Conservation (phyloP, 2,888 invertebrate genomes). For the Meloe dianella region DNA sequence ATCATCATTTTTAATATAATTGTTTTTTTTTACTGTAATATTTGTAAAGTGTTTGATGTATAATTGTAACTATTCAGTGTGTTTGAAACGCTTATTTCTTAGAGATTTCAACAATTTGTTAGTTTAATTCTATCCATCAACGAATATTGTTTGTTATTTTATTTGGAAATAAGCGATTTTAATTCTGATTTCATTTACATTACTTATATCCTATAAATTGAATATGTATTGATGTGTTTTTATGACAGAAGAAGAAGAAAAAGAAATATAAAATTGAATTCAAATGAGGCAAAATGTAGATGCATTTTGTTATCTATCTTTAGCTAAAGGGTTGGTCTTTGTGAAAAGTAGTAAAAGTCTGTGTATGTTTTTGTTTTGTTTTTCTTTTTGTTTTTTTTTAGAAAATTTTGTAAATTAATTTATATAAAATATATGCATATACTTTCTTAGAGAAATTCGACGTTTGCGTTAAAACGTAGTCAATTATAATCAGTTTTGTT, state of each 20-base stretch:
- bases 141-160: constrained; percentile 17
- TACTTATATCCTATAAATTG: constrained; percentile 28
- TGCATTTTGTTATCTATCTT: constrained; percentile 32
- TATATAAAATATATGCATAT: constrained; percentile 35
- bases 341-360: constrained; percentile 26
- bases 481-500: constrained; percentile 42
- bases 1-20: constrained; percentile 49
- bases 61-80: constrained; percentile 34
- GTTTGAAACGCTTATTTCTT: constrained; percentile 33
- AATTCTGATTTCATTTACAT: constrained; percentile 25
- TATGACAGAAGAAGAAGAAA: not conserved
- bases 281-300: constrained; percentile 43
- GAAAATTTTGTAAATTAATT: constrained; percentile 28
- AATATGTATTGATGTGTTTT: constrained; percentile 41
- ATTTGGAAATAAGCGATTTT: constrained; percentile 22
- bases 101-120: constrained; percentile 20
- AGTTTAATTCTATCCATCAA: constrained; percentile 16
- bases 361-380: constrained; percentile 25
- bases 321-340: constrained; percentile 36
- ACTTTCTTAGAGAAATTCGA: constrained; percentile 34
- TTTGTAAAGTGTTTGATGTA: constrained; percentile 50
- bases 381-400: constrained; percentile 10
- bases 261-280: too few relatives aligned
- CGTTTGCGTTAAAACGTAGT: constrained; percentile 42
- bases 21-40: constrained; percentile 51